phyloP scores from a whole-genome alignment of 2,797 vertebrate species.

The Sciaenops ocellatus region DNA sequence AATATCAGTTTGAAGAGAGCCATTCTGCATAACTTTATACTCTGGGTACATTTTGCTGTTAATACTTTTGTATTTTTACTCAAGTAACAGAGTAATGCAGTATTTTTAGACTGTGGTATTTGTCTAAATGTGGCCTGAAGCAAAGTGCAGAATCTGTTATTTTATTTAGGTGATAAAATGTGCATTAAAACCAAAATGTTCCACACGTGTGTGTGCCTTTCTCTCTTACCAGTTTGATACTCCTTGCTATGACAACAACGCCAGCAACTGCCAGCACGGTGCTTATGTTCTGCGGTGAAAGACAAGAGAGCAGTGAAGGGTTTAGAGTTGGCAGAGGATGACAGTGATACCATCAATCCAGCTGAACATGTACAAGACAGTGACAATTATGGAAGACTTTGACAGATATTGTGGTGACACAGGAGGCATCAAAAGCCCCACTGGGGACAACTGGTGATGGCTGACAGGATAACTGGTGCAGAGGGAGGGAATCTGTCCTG shows the following conservation, averaged over 20 bases:
- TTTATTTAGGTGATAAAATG: background rate
- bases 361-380: conserved; percentile 8
- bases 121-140: background rate
- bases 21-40: background rate
- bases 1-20: background rate
- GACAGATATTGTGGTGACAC: conserved; percentile 5
- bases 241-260: conserved; percentile 82
- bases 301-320: conserved; percentile 34
- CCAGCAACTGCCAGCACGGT: conserved; percentile 82
- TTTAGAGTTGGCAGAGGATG: conserved; percentile 23
- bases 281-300: conserved; percentile 82
- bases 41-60: background rate
- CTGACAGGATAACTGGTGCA: background rate
- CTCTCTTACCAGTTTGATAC: conserved; percentile 84
- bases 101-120: background rate
- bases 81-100: background rate
- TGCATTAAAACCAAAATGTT: background rate
- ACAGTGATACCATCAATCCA: conserved; percentile 29
- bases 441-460: conserved; percentile 7
- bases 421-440: background rate
- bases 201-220: background rate
- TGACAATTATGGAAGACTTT: conserved; percentile 11
- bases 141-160: background rate
- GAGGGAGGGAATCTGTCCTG: background rate
- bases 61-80: background rate